Conservation (phyloP, 2,797 vertebrate species). For the Crypturellus tataupa region DNA sequence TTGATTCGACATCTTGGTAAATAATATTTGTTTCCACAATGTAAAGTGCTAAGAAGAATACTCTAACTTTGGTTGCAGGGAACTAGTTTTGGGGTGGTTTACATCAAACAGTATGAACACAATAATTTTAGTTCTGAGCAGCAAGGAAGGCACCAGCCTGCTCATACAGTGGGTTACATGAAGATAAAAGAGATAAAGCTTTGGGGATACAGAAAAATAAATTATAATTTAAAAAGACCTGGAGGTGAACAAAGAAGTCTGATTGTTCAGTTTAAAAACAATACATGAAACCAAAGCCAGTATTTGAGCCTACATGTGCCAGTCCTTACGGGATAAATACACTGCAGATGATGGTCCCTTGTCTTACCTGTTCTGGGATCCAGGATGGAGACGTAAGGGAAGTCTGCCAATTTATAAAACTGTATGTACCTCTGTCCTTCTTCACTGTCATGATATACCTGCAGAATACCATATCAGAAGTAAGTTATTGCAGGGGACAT, state of each 20-base stretch:
- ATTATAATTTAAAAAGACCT: neutral
- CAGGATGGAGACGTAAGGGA: slow-evolving; percentile 98
- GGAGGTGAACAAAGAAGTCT: neutral
- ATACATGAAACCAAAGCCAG: neutral
- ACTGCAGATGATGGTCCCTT: neutral
- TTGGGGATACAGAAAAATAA: neutral
- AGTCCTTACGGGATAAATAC: neutral
- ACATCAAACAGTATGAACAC: neutral
- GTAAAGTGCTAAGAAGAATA: neutral
- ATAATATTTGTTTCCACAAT: neutral
- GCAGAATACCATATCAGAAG: slow-evolving; percentile 44
- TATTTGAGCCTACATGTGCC: neutral
- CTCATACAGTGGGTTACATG: neutral
- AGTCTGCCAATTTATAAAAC: slow-evolving; percentile 98
- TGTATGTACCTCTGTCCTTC: slow-evolving; percentile 99
- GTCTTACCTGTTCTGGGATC: slow-evolving; percentile 96
- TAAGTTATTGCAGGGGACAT: neutral
- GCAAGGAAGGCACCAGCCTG: neutral
- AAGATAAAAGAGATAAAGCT: neutral
- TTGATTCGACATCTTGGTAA: neutral
- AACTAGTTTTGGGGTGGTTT: neutral
- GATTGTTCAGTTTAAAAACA: neutral
- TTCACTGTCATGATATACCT: slow-evolving; percentile 99
- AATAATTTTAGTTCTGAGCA: neutral
- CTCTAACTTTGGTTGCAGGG: neutral